Evolutionary conservation across 1,140 invertebrate species (phyloP).

Genomic region (Plutomurus gul): DNA sequence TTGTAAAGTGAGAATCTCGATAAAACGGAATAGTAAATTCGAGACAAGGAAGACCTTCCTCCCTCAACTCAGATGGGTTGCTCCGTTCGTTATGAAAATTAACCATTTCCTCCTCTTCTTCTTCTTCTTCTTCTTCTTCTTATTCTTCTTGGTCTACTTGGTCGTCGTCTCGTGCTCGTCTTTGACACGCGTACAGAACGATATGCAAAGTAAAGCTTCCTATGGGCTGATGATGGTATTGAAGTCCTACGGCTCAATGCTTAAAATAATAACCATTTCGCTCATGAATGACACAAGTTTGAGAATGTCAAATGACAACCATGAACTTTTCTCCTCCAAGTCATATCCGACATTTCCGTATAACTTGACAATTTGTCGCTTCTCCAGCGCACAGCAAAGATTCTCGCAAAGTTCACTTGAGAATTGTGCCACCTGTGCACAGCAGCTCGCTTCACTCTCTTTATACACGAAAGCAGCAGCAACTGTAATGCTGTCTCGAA

Average conservation of each 20-base stretch:
- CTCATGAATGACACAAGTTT: conserved; percentile 34
- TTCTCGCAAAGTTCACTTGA: conserved; percentile 42
- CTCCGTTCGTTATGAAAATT: conserved; percentile 9
- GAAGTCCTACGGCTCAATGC: conserved; percentile 9
- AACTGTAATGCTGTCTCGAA: no score
- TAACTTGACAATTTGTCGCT: conserved; percentile 40
- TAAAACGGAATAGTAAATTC: conserved; percentile 25
- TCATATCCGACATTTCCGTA: conserved; percentile 33
- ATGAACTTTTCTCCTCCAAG: conserved; percentile 28
- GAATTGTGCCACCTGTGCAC: conserved; percentile 28
- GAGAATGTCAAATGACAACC: conserved; percentile 33
- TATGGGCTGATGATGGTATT: background rate
- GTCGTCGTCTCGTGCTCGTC: no score
- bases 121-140: background rate
- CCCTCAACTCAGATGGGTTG: background rate
- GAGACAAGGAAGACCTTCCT: background rate
- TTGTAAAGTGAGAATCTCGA: conserved; percentile 16
- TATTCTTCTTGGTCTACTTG: background rate
- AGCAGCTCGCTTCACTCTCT: no score
- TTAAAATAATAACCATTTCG: conserved; percentile 43
- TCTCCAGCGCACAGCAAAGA: conserved; percentile 17
- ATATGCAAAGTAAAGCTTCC: background rate
- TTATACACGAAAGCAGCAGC: no score
- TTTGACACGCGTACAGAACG: no score
- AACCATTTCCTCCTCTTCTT: background rate